phyloP scores from a whole-genome alignment of 2,113 vertebrate species.

The Ceyx margarethae region DNA sequence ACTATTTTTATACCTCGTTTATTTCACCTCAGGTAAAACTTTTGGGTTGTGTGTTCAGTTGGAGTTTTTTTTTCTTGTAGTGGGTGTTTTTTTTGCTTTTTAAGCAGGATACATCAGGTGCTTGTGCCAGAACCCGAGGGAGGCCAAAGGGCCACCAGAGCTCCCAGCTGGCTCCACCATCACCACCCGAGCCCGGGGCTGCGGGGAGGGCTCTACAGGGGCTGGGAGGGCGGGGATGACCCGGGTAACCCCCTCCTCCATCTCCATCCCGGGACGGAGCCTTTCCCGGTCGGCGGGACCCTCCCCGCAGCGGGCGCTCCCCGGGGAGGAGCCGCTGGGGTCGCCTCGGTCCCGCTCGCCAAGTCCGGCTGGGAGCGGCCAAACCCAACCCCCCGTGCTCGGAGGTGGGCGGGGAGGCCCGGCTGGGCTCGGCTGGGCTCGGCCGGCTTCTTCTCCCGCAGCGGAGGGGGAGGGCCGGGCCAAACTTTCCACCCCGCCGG shows the following conservation, averaged over 20 bases:
- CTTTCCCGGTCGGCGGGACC: not conserved
- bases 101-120: not conserved
- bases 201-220: too few relatives aligned
- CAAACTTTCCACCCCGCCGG: constrained; percentile 14
- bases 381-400: constrained; percentile 34
- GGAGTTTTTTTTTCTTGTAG: too few relatives aligned
- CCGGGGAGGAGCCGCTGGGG: constrained; percentile 35
- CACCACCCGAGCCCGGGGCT: too few relatives aligned
- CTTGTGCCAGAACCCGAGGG: not conserved
- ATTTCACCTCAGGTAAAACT: not conserved
- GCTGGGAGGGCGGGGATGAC: not conserved
- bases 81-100: not conserved
- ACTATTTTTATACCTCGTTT: fast-evolving
- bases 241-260: too few relatives aligned
- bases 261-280: not conserved
- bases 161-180: not conserved
- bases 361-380: not conserved
- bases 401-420: constrained; percentile 36
- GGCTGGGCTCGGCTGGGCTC: not conserved
- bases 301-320: constrained; percentile 11
- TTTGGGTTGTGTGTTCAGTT: not conserved
- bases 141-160: not conserved
- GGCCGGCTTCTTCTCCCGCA: not conserved
- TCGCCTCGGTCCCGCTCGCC: not conserved
- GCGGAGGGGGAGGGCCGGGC: constrained; percentile 5